Evolutionary conservation across 1,140 invertebrate genomes (phyloP), one percentile per base, ranked within the genome.

Genomic region (Hesperophylax magnus): DNA sequence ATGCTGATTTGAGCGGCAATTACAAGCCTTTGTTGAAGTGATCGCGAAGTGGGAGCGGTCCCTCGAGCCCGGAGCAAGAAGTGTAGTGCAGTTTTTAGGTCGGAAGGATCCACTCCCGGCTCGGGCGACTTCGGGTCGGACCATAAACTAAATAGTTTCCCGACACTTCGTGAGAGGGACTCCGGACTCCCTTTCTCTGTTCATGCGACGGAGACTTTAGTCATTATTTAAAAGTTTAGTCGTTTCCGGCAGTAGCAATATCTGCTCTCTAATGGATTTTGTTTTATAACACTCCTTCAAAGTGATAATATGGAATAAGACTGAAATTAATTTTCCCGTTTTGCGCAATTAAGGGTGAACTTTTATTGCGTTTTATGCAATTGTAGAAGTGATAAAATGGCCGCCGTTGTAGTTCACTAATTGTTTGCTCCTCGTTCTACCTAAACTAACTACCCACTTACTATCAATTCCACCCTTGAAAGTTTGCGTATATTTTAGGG

Each of bases 361-460:
- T 69, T 69, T 69, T 69, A 69, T 69, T 69, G 65, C 65, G 65
- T 18, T 69, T 69, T 69, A 69, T 69, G 65, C 65, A 69, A 52
- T 69, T 69, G 34, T 39, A 22, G 65, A 39, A 34, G 34, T 11
- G 11, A 20, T 18, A 17, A 52, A 34, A 39, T 39, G 65, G 27
- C n/a, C 65, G 34, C 17, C 17, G 65, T 34, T 39, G 31, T 67
- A 67, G 34, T 39, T 11, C 27, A 8, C 34, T 39, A 39, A 69
- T 69, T 69, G 27, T 69, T 27, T 69, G 18, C 31, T 31, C 11
- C 31, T 34, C 31, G 24, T 8, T 24, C 58, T 20, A 22, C 20
- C 34, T 47, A 47, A n/a, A 20, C n/a, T 18, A 1, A 18, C 9
- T 20, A 47, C 39, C 39, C 14, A 47, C 1, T 1, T 47, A 47